Conservation (phyloP, 2,888 invertebrate species). For the Julus scanicus region DNA sequence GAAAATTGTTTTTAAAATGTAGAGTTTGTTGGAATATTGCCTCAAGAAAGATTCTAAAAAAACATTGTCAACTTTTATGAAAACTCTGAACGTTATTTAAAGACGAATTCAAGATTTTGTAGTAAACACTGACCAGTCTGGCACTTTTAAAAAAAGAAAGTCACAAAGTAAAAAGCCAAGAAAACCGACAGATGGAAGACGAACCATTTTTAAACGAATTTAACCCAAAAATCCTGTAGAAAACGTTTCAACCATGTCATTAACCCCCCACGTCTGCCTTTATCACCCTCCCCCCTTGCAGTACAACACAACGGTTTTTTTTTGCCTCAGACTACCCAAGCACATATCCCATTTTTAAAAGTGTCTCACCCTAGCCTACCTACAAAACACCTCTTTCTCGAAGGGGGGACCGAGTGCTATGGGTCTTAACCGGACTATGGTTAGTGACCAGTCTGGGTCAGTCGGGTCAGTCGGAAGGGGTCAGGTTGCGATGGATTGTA, state of each 20-base stretch:
- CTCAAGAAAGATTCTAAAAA: too few species aligned
- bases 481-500: slow-evolving; percentile 41
- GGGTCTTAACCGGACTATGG: slow-evolving; percentile 38
- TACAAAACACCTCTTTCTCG: slow-evolving; percentile 50
- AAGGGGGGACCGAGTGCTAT: slow-evolving; percentile 22
- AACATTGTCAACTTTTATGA: too few species aligned
- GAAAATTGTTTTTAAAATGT: too few species aligned
- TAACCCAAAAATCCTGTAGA: not conserved
- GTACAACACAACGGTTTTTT: not conserved
- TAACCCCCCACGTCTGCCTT: not conserved
- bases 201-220: not conserved
- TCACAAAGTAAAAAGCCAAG: not conserved
- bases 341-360: slow-evolving; percentile 31
- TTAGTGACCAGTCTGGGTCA: slow-evolving; percentile 52
- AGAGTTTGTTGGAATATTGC: too few species aligned
- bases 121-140: not conserved
- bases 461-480: slow-evolving; percentile 46
- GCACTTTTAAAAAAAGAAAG: not conserved
- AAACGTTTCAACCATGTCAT: not conserved
- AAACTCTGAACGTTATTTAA: too few species aligned
- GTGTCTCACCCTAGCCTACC: slow-evolving; percentile 46
- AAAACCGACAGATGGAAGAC: not conserved
- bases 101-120: not conserved
- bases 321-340: slow-evolving; percentile 21
- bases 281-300: not conserved